Evolutionary conservation across 1,140 invertebrate genomes (phyloP).

Genomic region (Polypedilum pembai): DNA sequence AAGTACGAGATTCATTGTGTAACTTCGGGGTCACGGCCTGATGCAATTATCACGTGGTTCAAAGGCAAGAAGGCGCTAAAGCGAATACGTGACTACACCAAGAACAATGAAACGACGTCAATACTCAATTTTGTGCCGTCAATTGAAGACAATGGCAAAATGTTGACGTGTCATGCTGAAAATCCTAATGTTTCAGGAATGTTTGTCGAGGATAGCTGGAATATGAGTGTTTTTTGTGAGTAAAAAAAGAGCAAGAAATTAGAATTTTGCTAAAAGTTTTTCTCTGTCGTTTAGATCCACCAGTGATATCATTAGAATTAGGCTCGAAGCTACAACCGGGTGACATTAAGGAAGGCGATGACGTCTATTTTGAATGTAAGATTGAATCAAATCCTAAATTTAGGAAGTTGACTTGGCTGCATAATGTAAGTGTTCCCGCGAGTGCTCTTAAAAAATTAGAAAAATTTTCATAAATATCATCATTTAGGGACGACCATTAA

Average conservation of each 20-base stretch:
- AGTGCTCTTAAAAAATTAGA: neutral
- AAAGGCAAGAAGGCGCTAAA: conserved; percentile 62
- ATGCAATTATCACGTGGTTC: conserved; percentile 73
- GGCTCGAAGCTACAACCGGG: conserved; percentile 69
- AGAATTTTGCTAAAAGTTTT: too few relatives aligned
- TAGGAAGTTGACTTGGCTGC: conserved; percentile 66
- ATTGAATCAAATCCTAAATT: conserved; percentile 69
- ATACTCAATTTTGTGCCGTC: conserved; percentile 52
- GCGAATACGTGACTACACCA: conserved; percentile 44
- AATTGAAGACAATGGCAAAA: conserved; percentile 61
- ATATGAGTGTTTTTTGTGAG: conserved; percentile 49
- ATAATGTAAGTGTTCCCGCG: conserved; percentile 53
- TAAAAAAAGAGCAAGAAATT: conserved; percentile 26
- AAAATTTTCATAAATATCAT: neutral
- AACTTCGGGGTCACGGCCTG: conserved; percentile 67
- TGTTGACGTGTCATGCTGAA: conserved; percentile 62
- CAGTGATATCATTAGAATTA: conserved; percentile 64
- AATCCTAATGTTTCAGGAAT: conserved; percentile 48
- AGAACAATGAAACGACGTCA: conserved; percentile 39
- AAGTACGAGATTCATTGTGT: conserved; percentile 69
- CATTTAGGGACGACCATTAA: conserved; percentile 20
- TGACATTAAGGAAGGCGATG: conserved; percentile 76
- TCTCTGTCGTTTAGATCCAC: conserved; percentile 53
- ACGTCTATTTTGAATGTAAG: conserved; percentile 79
- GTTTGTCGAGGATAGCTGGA: conserved; percentile 47